Percentiles rank a stretch among this genome's conserved stretches.
These are phyloP conservation scores for Andrena chrysosceles DNA, from an alignment of 2,888 invertebrate species.

Conservation along the genomic window DNA sequence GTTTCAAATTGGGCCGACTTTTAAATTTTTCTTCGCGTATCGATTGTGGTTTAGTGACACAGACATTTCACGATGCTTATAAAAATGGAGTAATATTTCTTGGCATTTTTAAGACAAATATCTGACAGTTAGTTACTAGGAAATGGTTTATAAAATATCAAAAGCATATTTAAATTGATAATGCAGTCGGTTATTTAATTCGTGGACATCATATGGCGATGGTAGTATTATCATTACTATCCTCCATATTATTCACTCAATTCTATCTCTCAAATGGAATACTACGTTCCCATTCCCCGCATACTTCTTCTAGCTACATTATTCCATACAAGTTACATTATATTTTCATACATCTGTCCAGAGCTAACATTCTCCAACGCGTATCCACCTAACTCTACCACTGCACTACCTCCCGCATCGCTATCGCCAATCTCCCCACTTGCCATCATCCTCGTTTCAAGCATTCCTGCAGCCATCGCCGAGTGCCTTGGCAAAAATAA, in stretches of 20 bases:
- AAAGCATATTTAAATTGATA: background rate
- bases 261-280: background rate
- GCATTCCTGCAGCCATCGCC: no score
- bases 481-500: no score
- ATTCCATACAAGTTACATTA: no score
- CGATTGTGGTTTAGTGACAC: background rate
- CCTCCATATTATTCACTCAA: background rate
- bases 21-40: background rate
- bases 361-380: no score
- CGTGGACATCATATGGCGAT: no score
- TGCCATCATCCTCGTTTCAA: no score
- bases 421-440: no score
- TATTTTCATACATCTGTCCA: no score
- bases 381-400: no score
- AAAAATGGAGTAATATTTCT: background rate
- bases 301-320: background rate
- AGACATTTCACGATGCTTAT: background rate
- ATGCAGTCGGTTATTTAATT: no score
- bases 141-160: background rate
- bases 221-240: background rate
- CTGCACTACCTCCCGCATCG: no score
- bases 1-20: background rate
- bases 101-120: background rate
- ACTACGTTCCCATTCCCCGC: background rate
- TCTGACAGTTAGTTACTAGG: background rate